Percentiles rank a stretch among this genome's conserved stretches.
Conservation (phyloP, 2,888 invertebrate species). For the Tipula helvola region DNA sequence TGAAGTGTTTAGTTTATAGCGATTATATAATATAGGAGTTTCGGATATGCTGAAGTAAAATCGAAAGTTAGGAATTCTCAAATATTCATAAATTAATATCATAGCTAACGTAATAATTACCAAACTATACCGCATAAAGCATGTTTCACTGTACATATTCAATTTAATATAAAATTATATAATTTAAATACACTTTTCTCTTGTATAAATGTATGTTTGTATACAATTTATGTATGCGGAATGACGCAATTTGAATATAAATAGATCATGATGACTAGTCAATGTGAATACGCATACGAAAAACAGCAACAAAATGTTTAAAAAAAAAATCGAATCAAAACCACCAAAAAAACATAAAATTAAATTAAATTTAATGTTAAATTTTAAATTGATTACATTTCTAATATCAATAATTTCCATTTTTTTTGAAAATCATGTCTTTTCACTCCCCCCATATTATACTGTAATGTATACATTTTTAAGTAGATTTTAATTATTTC, state of each 20-base stretch:
- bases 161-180: background rate
- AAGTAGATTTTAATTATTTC: conserved; percentile 4
- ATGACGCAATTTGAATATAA: background rate
- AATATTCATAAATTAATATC: no score
- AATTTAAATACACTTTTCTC: background rate
- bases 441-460: background rate
- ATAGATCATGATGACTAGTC: background rate
- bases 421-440: background rate
- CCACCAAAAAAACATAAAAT: background rate
- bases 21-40: no score
- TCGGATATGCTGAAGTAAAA: no score
- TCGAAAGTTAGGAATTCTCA: no score
- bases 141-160: background rate
- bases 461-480: background rate
- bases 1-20: no score
- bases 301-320: background rate
- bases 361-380: background rate
- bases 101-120: background rate
- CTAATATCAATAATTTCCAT: background rate
- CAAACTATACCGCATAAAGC: background rate
- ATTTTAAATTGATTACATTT: background rate
- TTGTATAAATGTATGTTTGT: background rate
- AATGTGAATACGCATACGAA: background rate
- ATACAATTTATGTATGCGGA: background rate
- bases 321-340: background rate